Evolutionary conservation across 2,113 vertebrate species (phyloP), one percentile per base, ranked within the genome.

Genomic region (Bubo scandiacus): DNA sequence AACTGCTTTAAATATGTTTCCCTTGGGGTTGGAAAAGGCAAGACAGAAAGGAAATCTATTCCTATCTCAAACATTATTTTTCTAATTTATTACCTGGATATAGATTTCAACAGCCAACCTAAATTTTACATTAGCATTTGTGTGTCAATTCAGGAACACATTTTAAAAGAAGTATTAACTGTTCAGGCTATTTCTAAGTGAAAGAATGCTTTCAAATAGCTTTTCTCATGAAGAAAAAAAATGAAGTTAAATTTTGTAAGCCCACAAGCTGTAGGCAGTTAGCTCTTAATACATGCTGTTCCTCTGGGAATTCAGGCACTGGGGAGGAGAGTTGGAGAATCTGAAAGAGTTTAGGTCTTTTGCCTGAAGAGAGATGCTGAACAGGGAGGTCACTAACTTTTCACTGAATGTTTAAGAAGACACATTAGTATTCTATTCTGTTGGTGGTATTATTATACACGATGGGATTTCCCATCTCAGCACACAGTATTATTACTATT

Each of bases 181-280:
- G 8, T 62, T 59, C 15, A 3, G 55, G 57, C 45, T 92, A 86
- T 88, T 95, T 96, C 92, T 94, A 90, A 92, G 21, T 81, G 70
- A 93, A 95, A 74, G 38, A 88, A 92, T 66, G 25, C 43, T 90
- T 92, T 94, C 83, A 94, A 92, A 81, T 61, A 95, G 47, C 49
- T 94, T 97, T 87, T 93, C 61, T 93, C 62, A 82, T 21, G 29
- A 63, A 88, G 25, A n/a, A 73, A 86, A 84, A 52, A 52, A 30
- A 17, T 38, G 29, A 94, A 94, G 34, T 52, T 71, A 4, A 90
- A 81, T 86, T 96, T 93, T 94, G 23, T 84, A 86, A 92, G 90
- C 73, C 77, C 71, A 90, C 88, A 94, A 88, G 21, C 55, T 81
- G 83, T 65, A 93, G 78, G 90, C 66, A 97, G 68, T 66, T 81